phyloP scores from a whole-genome alignment of 2,113 vertebrate genomes.

The Emydura subglobosa region DNA sequence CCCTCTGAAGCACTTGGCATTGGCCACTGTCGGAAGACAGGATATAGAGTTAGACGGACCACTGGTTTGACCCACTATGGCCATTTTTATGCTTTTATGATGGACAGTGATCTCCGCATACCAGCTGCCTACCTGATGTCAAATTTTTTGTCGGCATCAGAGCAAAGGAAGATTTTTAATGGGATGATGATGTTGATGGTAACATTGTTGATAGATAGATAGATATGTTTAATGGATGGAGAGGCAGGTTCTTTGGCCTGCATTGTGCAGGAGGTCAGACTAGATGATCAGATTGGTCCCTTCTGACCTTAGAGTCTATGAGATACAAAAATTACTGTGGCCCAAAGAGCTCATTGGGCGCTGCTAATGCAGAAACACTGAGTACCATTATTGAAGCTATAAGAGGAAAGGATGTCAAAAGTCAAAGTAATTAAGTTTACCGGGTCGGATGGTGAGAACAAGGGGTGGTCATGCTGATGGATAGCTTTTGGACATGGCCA shows the following conservation, averaged over 20 bases:
- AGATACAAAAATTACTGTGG: background rate
- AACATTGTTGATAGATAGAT: background rate
- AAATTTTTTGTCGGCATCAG: rapidly evolving
- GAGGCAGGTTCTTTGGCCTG: background rate
- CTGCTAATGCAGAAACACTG: background rate
- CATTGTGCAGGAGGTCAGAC: too few species aligned
- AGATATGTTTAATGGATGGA: background rate
- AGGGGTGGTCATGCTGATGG: background rate
- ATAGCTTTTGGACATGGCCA: background rate
- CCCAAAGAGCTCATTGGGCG: background rate
- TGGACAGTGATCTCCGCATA: rapidly evolving
- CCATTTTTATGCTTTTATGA: too few species aligned
- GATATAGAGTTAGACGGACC: too few species aligned
- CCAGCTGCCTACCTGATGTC: background rate
- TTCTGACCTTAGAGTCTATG: background rate
- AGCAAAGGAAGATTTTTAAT: background rate
- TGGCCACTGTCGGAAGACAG: too few species aligned
- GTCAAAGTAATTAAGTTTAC: background rate
- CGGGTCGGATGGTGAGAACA: background rate
- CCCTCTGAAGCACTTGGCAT: too few species aligned
- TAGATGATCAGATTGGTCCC: background rate
- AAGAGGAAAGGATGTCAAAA: background rate
- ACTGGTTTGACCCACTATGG: too few species aligned
- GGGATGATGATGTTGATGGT: background rate
- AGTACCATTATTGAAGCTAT: background rate